Conservation (phyloP, 2,888 invertebrate genomes). For the Drosophila meridionalis region DNA sequence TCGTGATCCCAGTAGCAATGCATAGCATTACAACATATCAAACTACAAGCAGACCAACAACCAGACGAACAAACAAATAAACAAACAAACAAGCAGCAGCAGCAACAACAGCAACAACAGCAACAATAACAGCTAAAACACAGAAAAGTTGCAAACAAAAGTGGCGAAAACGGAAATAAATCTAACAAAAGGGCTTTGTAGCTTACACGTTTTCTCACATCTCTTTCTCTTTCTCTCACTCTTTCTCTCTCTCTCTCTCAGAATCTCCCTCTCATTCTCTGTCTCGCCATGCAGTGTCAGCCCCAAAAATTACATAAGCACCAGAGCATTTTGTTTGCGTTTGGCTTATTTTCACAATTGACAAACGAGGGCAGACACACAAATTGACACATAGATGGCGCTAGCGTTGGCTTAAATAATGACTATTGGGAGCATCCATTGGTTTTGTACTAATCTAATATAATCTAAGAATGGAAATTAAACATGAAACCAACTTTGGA, state of each 20-base stretch:
- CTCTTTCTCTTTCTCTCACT: neutral
- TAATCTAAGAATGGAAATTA: neutral
- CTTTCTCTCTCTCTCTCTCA: neutral
- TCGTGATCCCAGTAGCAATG: slow-evolving; percentile 21
- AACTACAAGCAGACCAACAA: slow-evolving; percentile 53
- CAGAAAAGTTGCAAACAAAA: slow-evolving; percentile 64
- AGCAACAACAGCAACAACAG: slow-evolving; percentile 21
- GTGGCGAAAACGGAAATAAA: slow-evolving; percentile 74
- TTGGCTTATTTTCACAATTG: slow-evolving; percentile 63
- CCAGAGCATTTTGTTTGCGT: slow-evolving; percentile 49
- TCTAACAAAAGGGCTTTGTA: slow-evolving; percentile 77
- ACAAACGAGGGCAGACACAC: slow-evolving; percentile 17
- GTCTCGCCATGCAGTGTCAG: slow-evolving; percentile 6
- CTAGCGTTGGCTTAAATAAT: neutral
- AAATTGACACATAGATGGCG: slow-evolving; percentile 10
- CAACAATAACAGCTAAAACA: slow-evolving; percentile 9
- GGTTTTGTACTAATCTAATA: neutral
- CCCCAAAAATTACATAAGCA: slow-evolving; percentile 54
- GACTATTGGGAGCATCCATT: neutral
- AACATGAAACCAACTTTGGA: too few species aligned
- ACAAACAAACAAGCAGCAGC: slow-evolving; percentile 28
- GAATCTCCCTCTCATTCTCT: neutral
- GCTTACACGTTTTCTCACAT: slow-evolving; percentile 27
- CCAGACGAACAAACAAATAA: slow-evolving; percentile 16
- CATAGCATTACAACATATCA: slow-evolving; percentile 48